These are phyloP conservation scores for Dicrostonyx torquatus DNA, from an alignment of 2,797 vertebrate genomes.

Conservation along the genomic window DNA sequence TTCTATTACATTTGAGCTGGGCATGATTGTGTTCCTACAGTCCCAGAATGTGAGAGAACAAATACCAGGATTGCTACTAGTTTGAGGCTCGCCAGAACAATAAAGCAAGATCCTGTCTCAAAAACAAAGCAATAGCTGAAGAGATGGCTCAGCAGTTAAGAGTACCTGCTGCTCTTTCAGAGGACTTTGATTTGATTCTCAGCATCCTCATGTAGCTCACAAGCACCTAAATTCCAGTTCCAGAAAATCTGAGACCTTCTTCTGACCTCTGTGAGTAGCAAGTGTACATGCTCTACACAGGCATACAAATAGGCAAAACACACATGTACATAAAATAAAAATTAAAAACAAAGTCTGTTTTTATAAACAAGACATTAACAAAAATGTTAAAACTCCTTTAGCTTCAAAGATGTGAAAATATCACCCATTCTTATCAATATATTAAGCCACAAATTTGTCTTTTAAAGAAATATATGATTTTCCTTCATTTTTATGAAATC, in stretches of 20 bases:
- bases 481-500: conserved; percentile 26
- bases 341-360: not conserved
- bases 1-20: not conserved
- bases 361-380: not conserved
- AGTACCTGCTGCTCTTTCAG: not conserved
- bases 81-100: not conserved
- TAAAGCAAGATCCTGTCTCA: not conserved
- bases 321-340: not conserved
- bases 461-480: conserved; percentile 31
- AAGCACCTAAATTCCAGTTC: not conserved
- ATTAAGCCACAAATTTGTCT: conserved; percentile 13
- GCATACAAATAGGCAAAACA: not conserved
- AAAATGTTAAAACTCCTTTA: not conserved
- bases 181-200: not conserved
- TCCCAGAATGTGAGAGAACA: not conserved
- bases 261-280: not conserved
- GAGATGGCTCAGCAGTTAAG: not conserved
- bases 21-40: not conserved
- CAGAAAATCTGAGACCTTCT: not conserved
- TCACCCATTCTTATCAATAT: not conserved
- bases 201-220: not conserved
- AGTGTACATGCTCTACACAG: not conserved
- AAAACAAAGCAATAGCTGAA: not conserved
- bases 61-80: not conserved
- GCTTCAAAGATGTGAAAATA: not conserved